Evolutionary conservation across 2,113 vertebrate genomes (phyloP).

Genomic region (Papio anubis): DNA sequence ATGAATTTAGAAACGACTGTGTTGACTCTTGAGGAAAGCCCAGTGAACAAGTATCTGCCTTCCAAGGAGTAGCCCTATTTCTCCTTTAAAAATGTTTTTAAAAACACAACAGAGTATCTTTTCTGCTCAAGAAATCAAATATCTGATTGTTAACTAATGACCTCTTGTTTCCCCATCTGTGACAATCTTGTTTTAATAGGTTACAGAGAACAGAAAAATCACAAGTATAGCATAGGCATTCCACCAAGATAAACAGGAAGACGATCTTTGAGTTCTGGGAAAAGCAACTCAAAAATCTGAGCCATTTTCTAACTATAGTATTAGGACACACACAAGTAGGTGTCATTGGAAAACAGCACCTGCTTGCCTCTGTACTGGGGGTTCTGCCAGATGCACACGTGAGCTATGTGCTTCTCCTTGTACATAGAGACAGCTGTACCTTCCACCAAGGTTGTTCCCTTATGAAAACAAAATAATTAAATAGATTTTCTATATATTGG

Average conservation of each 20-base stretch:
- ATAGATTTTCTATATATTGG: not conserved
- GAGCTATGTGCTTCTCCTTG: not conserved
- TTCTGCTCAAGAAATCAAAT: conserved; percentile 31
- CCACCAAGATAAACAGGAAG: conserved; percentile 78
- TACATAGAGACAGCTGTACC: not conserved
- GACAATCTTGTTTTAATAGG: conserved; percentile 46
- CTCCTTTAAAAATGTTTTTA: conserved; percentile 22
- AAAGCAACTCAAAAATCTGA: conserved; percentile 54
- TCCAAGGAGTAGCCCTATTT: not conserved
- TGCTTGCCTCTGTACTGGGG: conserved; percentile 28
- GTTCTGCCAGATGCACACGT: conserved; percentile 1
- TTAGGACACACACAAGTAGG: not conserved
- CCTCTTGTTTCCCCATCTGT: conserved; percentile 46
- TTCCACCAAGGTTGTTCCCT: not conserved
- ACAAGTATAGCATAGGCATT: conserved; percentile 55
- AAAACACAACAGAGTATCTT: not conserved
- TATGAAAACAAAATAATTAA: not conserved
- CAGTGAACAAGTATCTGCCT: not conserved
- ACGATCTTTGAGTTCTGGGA: conserved; percentile 69
- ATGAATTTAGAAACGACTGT: not conserved
- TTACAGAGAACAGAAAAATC: conserved; percentile 61
- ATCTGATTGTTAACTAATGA: conserved; percentile 36
- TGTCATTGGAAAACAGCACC: conserved; percentile 40
- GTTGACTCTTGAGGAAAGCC: not conserved
- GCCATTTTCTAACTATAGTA: conserved; percentile 59